phyloP scores from a whole-genome alignment of 1,140 invertebrate genomes.

The Samia ricini region DNA sequence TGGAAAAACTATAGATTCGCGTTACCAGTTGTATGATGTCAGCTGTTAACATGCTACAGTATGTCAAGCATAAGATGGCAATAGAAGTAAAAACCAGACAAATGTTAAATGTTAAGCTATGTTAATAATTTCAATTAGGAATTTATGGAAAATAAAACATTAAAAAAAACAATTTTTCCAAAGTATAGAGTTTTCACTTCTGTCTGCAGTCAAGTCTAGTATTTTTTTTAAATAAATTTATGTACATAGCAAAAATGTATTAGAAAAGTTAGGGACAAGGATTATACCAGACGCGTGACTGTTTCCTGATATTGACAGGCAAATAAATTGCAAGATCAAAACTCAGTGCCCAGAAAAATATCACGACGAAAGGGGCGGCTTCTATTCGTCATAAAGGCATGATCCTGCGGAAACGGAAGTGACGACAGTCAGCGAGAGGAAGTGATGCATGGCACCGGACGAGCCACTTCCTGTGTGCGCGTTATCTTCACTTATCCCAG shows the following conservation, averaged over 20 bases:
- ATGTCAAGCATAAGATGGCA: too few species aligned
- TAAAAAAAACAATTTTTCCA: too few species aligned
- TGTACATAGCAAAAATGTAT: slow-evolving; percentile 18
- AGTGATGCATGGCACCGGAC: slow-evolving; percentile 60
- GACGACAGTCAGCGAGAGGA: slow-evolving; percentile 53
- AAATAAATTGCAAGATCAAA: slow-evolving; percentile 72
- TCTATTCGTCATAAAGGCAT: slow-evolving; percentile 42
- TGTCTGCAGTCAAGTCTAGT: too few species aligned
- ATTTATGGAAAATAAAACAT: too few species aligned
- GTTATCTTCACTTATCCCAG: slow-evolving; percentile 70
- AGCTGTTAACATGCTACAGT: too few species aligned
- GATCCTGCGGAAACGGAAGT: slow-evolving; percentile 61
- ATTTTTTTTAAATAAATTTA: too few species aligned
- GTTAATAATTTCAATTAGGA: too few species aligned
- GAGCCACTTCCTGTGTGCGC: slow-evolving; percentile 56
- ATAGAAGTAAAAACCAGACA: too few species aligned
- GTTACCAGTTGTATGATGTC: too few species aligned
- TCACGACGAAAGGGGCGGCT: slow-evolving; percentile 46
- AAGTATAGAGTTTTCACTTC: too few species aligned
- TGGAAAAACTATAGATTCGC: too few species aligned
- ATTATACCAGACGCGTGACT: slow-evolving; percentile 57
- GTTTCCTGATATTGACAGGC: slow-evolving; percentile 72
- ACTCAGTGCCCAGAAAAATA: slow-evolving; percentile 56
- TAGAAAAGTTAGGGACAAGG: slow-evolving; percentile 15
- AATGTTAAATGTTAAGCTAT: too few species aligned